Percentiles rank a stretch among this genome's conserved stretches.
These are phyloP conservation scores for Limnephilus rhombicus DNA, from an alignment of 2,888 invertebrate genomes.

Conservation along the genomic window DNA sequence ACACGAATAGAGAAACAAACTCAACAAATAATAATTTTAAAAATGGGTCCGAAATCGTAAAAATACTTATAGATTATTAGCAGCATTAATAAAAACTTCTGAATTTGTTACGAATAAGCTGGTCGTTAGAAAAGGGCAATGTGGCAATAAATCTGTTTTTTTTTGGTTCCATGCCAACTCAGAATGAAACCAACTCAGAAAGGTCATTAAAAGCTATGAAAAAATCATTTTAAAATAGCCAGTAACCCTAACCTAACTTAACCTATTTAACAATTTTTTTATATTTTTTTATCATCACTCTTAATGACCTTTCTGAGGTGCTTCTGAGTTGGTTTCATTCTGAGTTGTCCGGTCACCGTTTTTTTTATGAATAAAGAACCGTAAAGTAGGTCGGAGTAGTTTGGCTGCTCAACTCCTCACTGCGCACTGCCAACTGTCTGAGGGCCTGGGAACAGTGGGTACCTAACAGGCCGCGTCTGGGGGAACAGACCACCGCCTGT, in stretches of 20 bases:
- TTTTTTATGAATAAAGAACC: conserved; percentile 49
- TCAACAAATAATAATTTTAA: no score
- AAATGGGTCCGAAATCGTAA: background rate
- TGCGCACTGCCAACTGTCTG: background rate
- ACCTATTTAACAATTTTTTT: no score
- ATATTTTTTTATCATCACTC: no score
- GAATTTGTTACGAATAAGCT: background rate
- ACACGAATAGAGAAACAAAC: no score
- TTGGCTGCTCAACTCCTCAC: background rate
- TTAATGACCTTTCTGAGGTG: no score
- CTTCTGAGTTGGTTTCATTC: no score
- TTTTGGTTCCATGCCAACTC: no score
- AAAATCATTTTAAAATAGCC: no score
- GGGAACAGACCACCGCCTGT: conserved; percentile 7
- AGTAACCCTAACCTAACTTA: no score
- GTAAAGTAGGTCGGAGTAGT: background rate
- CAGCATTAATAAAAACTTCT: background rate
- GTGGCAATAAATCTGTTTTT: conserved; percentile 41
- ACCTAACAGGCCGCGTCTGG: background rate
- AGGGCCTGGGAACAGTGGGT: background rate
- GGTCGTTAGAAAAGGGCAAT: background rate
- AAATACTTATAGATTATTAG: background rate
- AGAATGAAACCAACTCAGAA: no score
- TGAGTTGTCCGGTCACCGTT: no score
- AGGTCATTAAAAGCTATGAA: no score